A percentile compares a stretch with the other conserved stretches of the same genome.
phyloP scores from a whole-genome alignment of 1,140 invertebrate species.

The Papilio dardanus region DNA sequence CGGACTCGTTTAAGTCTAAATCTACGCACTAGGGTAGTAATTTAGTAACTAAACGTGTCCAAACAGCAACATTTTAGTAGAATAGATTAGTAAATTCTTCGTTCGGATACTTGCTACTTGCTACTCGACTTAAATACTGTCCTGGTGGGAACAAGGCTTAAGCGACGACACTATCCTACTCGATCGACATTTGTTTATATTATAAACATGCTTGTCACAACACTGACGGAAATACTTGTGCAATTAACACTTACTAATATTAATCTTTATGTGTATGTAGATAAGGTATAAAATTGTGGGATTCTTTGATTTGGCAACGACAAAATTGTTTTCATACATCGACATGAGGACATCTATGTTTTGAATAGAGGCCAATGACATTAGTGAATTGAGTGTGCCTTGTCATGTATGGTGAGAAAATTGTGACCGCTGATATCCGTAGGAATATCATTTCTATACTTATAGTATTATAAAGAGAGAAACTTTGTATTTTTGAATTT shows the following conservation, averaged over 20 bases:
- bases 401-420: constrained; percentile 52
- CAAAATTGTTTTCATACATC: constrained; percentile 39
- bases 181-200: constrained; percentile 70
- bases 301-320: constrained; percentile 33
- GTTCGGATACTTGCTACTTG: too few species aligned
- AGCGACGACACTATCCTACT: constrained; percentile 70
- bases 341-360: constrained; percentile 57
- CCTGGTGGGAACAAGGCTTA: too few species aligned
- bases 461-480: too few species aligned
- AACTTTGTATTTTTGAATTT: too few species aligned
- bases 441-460: constrained; percentile 4
- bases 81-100: too few species aligned
- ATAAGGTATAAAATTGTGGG: constrained; percentile 40
- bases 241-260: constrained; percentile 33
- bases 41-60: too few species aligned
- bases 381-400: constrained; percentile 44
- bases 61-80: too few species aligned
- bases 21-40: too few species aligned
- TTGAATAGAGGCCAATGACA: constrained; percentile 65
- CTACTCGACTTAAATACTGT: too few species aligned
- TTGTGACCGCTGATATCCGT: not conserved
- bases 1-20: too few species aligned
- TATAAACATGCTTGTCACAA: constrained; percentile 60
- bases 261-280: constrained; percentile 22
- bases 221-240: constrained; percentile 35